Conservation (phyloP, 2,888 invertebrate genomes). For the Tridacna crocea region DNA sequence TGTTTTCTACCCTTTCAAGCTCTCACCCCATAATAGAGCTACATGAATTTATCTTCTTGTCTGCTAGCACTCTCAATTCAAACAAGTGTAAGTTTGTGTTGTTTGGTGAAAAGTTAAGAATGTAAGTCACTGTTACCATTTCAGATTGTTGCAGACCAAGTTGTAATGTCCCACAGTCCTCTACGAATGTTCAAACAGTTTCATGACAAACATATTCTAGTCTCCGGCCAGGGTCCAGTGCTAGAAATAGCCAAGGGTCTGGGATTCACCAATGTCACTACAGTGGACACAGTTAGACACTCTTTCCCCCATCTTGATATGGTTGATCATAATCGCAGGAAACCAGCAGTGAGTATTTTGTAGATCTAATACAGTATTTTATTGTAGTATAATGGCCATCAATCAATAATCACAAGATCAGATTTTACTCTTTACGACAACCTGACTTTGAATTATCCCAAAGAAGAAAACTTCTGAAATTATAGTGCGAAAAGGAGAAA, state of each 20-base stretch:
- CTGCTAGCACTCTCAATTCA: no score
- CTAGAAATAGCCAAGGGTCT: slow-evolving; percentile 86
- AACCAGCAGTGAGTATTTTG: slow-evolving; percentile 81
- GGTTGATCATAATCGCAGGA: slow-evolving; percentile 85
- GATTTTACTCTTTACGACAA: no score
- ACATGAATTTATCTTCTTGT: no score
- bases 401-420: no score
- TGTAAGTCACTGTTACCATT: slow-evolving; percentile 28
- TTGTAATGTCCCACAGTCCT: slow-evolving; percentile 89
- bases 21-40: no score
- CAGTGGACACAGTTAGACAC: slow-evolving; percentile 86
- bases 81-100: no score
- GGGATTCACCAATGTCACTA: slow-evolving; percentile 88
- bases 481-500: no score
- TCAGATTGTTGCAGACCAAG: slow-evolving; percentile 87
- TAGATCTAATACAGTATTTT: no score
- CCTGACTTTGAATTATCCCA: no score
- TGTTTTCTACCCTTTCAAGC: background rate
- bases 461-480: no score
- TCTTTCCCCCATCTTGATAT: slow-evolving; percentile 88
- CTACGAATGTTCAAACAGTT: slow-evolving; percentile 87
- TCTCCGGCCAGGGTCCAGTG: slow-evolving; percentile 87
- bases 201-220: slow-evolving; percentile 87
- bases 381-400: no score
- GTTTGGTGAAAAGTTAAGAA: no score